phyloP scores from a whole-genome alignment of 2,797 vertebrate species.

The Tapera naevia region DNA sequence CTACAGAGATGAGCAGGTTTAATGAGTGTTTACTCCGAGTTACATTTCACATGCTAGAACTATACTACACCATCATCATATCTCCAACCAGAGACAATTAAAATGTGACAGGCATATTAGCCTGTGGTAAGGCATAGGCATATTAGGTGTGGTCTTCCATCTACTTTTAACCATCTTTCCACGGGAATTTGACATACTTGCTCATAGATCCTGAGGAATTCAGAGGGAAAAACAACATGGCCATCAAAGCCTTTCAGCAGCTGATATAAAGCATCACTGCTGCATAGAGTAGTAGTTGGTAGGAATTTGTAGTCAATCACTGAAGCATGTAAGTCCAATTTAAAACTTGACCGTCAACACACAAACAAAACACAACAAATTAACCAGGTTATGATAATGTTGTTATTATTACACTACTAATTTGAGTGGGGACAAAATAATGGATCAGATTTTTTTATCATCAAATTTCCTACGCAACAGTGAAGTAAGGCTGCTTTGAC shows the following conservation, averaged over 20 bases:
- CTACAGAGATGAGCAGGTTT: neutral
- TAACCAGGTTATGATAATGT: neutral
- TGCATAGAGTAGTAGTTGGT: neutral
- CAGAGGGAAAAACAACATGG: neutral
- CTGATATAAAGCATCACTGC: neutral
- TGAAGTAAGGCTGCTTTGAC: neutral
- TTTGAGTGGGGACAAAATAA: neutral
- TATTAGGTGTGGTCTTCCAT: neutral
- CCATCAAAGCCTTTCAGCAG: neutral
- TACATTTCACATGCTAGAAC: neutral
- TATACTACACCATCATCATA: neutral
- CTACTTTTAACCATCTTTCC: neutral
- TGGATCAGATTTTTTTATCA: neutral
- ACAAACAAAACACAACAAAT: neutral
- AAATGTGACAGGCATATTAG: neutral
- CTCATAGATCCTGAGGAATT: neutral
- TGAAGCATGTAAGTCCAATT: neutral
- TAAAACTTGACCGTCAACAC: neutral
- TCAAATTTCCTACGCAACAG: neutral
- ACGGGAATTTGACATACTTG: neutral
- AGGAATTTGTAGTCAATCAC: neutral
- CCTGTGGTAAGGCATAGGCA: too few relatives aligned
- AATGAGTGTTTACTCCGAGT: neutral
- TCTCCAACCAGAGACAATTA: neutral
- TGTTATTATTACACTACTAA: neutral